Base-by-base conservation (phyloP, 2,888 invertebrate species). In the Drosophila sordidula region DNA sequence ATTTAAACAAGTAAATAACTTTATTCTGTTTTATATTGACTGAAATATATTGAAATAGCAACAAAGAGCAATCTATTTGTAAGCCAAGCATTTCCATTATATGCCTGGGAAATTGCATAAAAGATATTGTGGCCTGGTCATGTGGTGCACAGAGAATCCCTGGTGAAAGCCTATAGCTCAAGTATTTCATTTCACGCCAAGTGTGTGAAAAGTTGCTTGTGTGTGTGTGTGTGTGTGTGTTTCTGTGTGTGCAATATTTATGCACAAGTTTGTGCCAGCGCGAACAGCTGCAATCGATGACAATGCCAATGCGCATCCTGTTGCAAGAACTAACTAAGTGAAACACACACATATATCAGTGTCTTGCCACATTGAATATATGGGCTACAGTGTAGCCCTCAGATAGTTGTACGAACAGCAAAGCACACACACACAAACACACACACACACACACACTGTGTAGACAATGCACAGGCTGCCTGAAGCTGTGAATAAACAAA, bases 401-500 rank as follows among this genome's bases (percentile, higher is more conserved):
- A 22, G 57, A 34, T 44, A 29, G 36, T 12, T n/a, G n/a, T 2
- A 36, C n/a, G n/a, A 36, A n/a, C n/a, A 36, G 14, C 41, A 52
- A 29, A 42, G 14, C 6, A 38, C 8, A 44, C 26, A 49, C 9
- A 39, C 25, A 51, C 9, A 47, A 6, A 56, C 16, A 50, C 26
- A 52, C 8, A 45, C 25, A 51, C 6, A 47, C 9, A 56, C 14
- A 50, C 26, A 49, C 9, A 39, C 4, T 22, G 25, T n/a, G 18
- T 56, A 18, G 12, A 46, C 38, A 47, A 38, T 65, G 39, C 51
- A 44, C 26, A 39, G 67, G 55, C 59, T 51, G 61, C 71, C 77
- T 74, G 71, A 77, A 72, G 80, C 74, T 72, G 71, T 82, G 78
- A 54, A 87, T 71, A 86, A 86, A 82, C 84, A 82, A 62, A 67